Percentiles rank a stretch among this genome's conserved stretches.
Evolutionary conservation across 2,888 invertebrate species (phyloP).

Genomic region (Cheilosia vernalis): DNA sequence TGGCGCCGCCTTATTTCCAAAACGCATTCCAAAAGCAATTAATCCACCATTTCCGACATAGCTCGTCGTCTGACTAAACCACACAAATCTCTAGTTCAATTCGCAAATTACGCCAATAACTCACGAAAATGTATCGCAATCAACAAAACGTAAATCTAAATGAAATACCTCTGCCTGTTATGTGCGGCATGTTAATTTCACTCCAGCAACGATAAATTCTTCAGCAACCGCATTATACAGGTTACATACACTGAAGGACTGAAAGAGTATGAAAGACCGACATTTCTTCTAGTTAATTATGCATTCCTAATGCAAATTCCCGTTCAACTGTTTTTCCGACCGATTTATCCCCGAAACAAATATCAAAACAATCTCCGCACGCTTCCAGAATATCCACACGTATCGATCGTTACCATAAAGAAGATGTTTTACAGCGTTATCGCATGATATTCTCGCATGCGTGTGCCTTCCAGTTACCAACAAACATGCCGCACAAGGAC

Average conservation of each 20-base stretch:
- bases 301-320: slow-evolving; percentile 63
- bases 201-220: slow-evolving; percentile 21
- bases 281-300: slow-evolving; percentile 55
- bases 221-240: neutral
- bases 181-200: slow-evolving; percentile 31
- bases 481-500: slow-evolving; percentile 39
- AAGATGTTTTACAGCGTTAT: slow-evolving; percentile 58
- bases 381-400: slow-evolving; percentile 16
- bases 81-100: slow-evolving; percentile 23
- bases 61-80: neutral
- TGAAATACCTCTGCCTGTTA: slow-evolving; percentile 9
- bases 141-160: slow-evolving; percentile 22
- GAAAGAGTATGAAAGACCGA: neutral
- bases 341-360: slow-evolving; percentile 36
- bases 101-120: slow-evolving; percentile 39
- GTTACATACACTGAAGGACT: neutral
- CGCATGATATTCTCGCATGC: slow-evolving; percentile 45
- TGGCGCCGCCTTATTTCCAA: too few species aligned
- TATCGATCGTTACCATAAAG: slow-evolving; percentile 72
- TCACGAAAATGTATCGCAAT: slow-evolving; percentile 31
- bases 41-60: too few species aligned
- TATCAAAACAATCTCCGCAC: slow-evolving; percentile 46
- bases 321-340: slow-evolving; percentile 53
- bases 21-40: too few species aligned
- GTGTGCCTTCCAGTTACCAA: slow-evolving; percentile 16